Base-by-base conservation (phyloP, 2,888 invertebrate genomes). In the Drosophila anceps region DNA sequence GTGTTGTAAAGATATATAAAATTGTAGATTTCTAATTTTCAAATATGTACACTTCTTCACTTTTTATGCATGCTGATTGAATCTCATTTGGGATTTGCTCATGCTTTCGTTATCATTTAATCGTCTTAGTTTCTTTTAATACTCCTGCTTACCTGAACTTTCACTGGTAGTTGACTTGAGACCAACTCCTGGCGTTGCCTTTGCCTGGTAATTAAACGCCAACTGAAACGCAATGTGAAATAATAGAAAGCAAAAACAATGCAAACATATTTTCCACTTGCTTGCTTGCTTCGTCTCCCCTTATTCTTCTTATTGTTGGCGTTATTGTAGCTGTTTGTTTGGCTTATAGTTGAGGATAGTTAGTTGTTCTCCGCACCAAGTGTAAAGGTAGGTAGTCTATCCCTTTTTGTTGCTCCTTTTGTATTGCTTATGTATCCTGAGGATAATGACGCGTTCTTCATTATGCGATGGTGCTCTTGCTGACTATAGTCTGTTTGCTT, bases 381-480 rank as follows among this genome's bases (percentile, higher is more conserved):
- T 66, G 53, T 44, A 69, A 20, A 55, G 64, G 59, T 46, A 51
- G 53, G n/a, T 37, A 31, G 50, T 57, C 50, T 55, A 59, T 53
- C 37, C 50, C 18, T 18, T 50, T 46, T 60, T 35, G 64, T 53
- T 69, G 71, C 46, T 67, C 61, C 66, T 69, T 69, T 77, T 84
- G 69, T 89, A 82, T 84, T 87, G 89, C 75, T 84, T 89, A 78
- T 90, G 84, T 82, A 80, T 90, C 76, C 87, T 68, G 69, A 76
- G 87, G 85, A 87, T 90, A 87, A 90, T 90, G 89, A 89, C 90
- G 90, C 88, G 85, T 80, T 80, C 77, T 87, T 87, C 87, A 90
- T 90, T 87, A 90, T 86, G 73, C 82, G 81, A 75, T 71, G 81
- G 73, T 84, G 72, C 46, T 69, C 67, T 27, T 37, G 64, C 67